Conservation (phyloP, 2,113 vertebrate species). For the Gobio gobio region DNA sequence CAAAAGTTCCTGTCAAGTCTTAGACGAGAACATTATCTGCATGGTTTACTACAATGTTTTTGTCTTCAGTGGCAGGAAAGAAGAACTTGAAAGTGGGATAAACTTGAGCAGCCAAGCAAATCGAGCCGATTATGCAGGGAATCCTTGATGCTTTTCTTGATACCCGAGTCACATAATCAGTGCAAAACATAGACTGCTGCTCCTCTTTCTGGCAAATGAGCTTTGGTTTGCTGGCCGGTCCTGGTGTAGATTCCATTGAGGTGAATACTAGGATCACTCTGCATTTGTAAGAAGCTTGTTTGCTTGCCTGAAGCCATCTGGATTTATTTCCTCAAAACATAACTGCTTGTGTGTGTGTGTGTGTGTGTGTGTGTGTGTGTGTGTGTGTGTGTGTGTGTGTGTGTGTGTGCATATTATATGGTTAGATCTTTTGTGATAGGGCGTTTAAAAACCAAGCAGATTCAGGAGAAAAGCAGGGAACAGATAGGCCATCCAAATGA, state of each 20-base stretch:
- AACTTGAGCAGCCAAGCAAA: neutral
- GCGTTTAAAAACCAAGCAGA: neutral
- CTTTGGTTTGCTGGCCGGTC: neutral
- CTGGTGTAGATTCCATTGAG: slow-evolving; percentile 7
- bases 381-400: too few species aligned
- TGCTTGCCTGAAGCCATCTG: slow-evolving; percentile 2
- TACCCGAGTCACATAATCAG: neutral
- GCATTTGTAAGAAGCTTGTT: slow-evolving; percentile 11
- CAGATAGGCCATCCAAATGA: neutral
- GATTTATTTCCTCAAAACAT: slow-evolving; percentile 20
- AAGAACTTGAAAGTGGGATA: slow-evolving; percentile 2
- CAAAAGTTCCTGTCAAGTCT: neutral
- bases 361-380: neutral
- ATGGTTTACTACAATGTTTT: neutral
- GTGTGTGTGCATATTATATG: neutral
- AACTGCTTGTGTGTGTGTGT: neutral
- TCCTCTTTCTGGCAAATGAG: neutral
- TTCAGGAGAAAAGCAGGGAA: neutral
- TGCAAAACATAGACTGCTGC: slow-evolving; percentile 13
- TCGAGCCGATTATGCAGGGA: neutral
- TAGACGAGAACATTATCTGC: neutral
- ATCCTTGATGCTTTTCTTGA: slow-evolving; percentile 19
- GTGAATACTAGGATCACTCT: neutral
- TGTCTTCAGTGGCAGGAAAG: neutral
- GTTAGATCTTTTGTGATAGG: neutral